phyloP scores from a whole-genome alignment of 2,888 invertebrate species.

The Drosophila nr. fundita region DNA sequence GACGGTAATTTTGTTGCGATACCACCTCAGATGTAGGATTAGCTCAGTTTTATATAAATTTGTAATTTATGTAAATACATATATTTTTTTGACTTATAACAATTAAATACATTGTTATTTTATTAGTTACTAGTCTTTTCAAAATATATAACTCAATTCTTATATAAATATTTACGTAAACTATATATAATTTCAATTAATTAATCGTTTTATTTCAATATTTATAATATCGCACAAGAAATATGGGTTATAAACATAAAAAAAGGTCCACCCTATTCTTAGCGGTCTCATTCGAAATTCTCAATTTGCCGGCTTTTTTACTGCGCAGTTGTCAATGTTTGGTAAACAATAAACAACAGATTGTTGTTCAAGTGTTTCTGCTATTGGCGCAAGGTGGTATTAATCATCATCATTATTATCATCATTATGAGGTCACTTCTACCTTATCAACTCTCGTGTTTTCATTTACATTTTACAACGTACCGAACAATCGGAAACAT shows the following conservation, averaged over 20 bases:
- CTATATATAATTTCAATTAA: neutral
- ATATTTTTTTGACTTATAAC: no score
- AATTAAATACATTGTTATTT: neutral
- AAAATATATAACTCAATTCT: neutral
- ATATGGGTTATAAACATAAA: neutral
- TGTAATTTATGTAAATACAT: no score
- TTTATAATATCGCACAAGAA: neutral
- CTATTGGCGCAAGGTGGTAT: conserved; percentile 29
- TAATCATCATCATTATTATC: conserved; percentile 41
- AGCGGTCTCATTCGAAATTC: conserved; percentile 18
- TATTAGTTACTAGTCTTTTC: neutral
- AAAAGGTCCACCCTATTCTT: conserved; percentile 54
- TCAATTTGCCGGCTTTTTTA: conserved; percentile 57
- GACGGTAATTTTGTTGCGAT: no score
- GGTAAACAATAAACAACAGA: conserved; percentile 59
- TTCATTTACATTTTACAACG: conserved; percentile 16
- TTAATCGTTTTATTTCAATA: neutral
- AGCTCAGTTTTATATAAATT: no score
- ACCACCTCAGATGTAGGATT: no score
- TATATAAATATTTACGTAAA: neutral
- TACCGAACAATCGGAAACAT: conserved; percentile 3
- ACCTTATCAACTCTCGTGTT: conserved; percentile 4
- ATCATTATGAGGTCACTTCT: conserved; percentile 9
- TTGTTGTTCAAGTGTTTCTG: conserved; percentile 56
- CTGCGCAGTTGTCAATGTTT: conserved; percentile 67